Evolutionary conservation across 2,797 vertebrate species (phyloP).

Genomic region (Acrossocheilus fasciatus): DNA sequence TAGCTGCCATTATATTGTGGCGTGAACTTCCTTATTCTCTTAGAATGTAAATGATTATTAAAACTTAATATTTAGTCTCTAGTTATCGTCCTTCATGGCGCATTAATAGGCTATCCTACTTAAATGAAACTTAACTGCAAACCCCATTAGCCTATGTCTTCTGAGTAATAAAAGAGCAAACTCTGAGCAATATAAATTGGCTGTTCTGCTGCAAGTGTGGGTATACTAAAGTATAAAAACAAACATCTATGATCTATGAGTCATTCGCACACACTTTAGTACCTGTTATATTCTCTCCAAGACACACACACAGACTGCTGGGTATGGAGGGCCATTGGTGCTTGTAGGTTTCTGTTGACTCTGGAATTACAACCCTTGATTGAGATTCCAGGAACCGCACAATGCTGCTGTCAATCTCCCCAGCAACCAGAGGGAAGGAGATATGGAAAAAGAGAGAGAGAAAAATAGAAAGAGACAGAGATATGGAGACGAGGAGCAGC

Average conservation of each 20-base stretch:
- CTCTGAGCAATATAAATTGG: background rate
- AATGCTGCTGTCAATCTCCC: conserved; percentile 24
- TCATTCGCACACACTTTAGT: conserved; percentile 35
- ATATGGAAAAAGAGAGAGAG: background rate
- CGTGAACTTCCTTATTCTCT: background rate
- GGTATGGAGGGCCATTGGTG: background rate
- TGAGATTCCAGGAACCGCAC: conserved; percentile 36
- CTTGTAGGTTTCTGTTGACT: conserved; percentile 48
- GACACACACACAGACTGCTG: background rate
- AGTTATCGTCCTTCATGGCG: background rate
- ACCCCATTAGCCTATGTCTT: background rate
- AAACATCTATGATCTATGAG: conserved; percentile 17
- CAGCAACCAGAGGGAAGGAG: background rate
- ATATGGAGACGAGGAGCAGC: background rate
- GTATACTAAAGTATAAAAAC: background rate
- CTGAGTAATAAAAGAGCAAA: background rate
- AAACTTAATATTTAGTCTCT: background rate
- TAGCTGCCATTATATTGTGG: background rate
- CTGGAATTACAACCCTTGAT: conserved; percentile 26
- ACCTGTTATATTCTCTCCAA: background rate
- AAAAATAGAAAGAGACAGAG: background rate
- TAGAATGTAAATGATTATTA: background rate
- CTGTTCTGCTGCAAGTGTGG: background rate
- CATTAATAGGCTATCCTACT: background rate
- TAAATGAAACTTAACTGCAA: background rate